Conservation (phyloP, 2,113 vertebrate species). For the Boleophthalmus pectinirostris region DNA sequence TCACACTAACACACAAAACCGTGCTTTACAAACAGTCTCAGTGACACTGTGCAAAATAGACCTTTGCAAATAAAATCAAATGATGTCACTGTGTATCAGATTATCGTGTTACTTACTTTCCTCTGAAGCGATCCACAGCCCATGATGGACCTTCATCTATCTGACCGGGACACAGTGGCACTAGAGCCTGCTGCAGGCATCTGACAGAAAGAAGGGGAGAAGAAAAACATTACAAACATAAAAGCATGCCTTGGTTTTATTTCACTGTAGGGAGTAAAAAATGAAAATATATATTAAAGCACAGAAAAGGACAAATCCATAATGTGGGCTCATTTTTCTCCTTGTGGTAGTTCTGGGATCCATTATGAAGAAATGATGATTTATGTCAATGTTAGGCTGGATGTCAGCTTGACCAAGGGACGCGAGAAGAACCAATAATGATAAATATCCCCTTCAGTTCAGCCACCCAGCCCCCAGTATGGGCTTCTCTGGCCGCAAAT, state of each 20-base stretch:
- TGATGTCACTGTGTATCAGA: not conserved
- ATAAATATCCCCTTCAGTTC: conserved; percentile 80
- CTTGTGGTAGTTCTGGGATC: conserved; percentile 86
- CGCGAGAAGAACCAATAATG: conserved; percentile 93
- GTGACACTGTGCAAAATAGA: not conserved
- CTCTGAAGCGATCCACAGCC: not conserved
- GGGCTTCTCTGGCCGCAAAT: conserved; percentile 23
- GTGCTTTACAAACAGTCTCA: not conserved
- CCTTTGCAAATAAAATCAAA: not conserved
- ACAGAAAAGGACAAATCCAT: conserved; percentile 81
- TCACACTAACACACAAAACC: not conserved
- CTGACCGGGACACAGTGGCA: not conserved
- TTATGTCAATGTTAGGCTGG: conserved; percentile 88
- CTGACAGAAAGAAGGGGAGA: not conserved
- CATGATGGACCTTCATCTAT: not conserved
- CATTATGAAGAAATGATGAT: conserved; percentile 98
- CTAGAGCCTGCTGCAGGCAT: not conserved
- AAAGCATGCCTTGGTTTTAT: not conserved
- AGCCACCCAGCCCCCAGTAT: conserved; percentile 28
- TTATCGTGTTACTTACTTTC: not conserved
- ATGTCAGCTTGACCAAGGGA: conserved; percentile 83
- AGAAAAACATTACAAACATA: not conserved
- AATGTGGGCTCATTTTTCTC: conserved; percentile 86
- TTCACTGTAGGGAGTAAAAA: conserved; percentile 61
- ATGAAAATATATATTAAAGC: conserved; percentile 17